Conservation (phyloP, 1,140 invertebrate species). For the Zaprionus capensis region DNA sequence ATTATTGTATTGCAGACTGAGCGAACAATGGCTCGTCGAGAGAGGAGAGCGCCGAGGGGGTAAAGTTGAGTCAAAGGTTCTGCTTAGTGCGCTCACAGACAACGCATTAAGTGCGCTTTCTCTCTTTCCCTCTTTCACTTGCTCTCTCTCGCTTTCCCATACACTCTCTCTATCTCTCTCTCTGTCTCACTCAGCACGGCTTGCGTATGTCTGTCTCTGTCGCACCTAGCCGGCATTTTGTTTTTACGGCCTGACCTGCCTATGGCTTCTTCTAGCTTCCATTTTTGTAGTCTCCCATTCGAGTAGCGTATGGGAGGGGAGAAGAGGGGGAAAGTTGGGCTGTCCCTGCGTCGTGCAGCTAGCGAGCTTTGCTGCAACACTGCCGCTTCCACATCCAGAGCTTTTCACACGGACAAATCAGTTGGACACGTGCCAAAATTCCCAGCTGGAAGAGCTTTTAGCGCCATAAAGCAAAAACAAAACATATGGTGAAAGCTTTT, state of each 20-base stretch:
- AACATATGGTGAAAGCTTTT: slow-evolving; percentile 59
- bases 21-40: not conserved
- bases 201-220: not conserved
- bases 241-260: slow-evolving; percentile 20
- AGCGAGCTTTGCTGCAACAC: slow-evolving; percentile 52
- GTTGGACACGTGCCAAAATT: slow-evolving; percentile 64
- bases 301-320: not conserved
- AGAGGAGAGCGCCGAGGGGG: not conserved
- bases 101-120: slow-evolving; percentile 29
- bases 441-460: slow-evolving; percentile 58
- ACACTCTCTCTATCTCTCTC: not conserved
- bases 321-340: not conserved
- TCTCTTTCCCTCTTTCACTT: not conserved
- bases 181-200: not conserved
- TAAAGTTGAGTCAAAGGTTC: slow-evolving; percentile 34
- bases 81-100: slow-evolving; percentile 28
- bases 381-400: slow-evolving; percentile 40
- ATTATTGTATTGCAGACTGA: slow-evolving; percentile 12
- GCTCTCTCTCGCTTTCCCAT: not conserved
- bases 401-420: slow-evolving; percentile 40
- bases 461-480: slow-evolving; percentile 53
- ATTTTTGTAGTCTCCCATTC: not conserved
- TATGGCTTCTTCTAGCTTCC: slow-evolving; percentile 28
- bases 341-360: slow-evolving; percentile 17
- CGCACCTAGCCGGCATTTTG: slow-evolving; percentile 50